Evolutionary conservation across 2,888 invertebrate genomes (phyloP).

Genomic region (Iselma pallidipennis): DNA sequence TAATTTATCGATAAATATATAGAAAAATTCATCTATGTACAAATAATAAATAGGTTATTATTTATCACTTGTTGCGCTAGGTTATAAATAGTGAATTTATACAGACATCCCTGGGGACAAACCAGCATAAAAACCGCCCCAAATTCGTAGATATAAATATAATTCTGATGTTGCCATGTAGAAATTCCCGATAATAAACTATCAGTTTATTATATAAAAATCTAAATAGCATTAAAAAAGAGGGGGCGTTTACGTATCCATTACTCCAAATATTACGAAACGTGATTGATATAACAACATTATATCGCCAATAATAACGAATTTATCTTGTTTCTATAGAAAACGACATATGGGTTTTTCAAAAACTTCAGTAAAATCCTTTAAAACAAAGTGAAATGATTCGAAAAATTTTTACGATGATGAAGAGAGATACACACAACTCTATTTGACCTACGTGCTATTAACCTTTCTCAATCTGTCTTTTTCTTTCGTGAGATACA

Average conservation of each 20-base stretch:
- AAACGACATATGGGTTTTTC: background rate
- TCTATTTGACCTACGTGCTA: conserved; percentile 22
- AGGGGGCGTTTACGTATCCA: background rate
- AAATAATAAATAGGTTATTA: too few species aligned
- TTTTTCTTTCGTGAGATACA: conserved; percentile 4
- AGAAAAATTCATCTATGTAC: too few species aligned
- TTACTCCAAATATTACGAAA: background rate
- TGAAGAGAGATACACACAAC: background rate
- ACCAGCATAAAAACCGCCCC: too few species aligned
- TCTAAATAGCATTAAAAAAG: background rate
- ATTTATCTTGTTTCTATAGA: background rate
- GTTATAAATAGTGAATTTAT: too few species aligned
- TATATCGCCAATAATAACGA: background rate
- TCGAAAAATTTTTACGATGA: background rate
- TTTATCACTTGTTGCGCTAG: too few species aligned
- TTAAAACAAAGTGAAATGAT: too few species aligned
- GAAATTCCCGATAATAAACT: background rate
- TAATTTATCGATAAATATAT: too few species aligned
- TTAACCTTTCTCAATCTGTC: conserved; percentile 23
- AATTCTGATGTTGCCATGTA: too few species aligned
- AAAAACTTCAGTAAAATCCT: too few species aligned
- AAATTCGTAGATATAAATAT: too few species aligned
- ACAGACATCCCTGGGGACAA: too few species aligned
- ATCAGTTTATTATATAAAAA: background rate
- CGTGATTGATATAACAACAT: background rate